Evolutionary conservation across 2,888 invertebrate species (phyloP).

Genomic region (Xestia c-nigrum): DNA sequence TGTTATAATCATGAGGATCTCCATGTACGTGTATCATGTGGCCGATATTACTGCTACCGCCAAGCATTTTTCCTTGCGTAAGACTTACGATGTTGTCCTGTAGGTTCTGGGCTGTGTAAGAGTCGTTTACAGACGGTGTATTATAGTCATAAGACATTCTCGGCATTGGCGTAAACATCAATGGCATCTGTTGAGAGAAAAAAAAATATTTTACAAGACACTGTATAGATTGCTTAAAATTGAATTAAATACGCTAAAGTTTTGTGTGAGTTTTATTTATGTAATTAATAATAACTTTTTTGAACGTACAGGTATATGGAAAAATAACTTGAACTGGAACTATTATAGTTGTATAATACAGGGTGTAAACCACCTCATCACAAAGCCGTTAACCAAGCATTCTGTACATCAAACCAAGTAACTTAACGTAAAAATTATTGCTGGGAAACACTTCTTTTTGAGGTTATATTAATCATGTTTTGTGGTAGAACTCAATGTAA

Average conservation of each 20-base stretch:
- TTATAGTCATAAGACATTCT: slow-evolving; percentile 68
- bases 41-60: slow-evolving; percentile 73
- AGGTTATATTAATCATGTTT: too few species aligned
- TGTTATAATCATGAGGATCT: slow-evolving; percentile 66
- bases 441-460: too few species aligned
- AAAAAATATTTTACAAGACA: neutral
- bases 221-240: too few species aligned
- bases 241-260: neutral
- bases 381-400: too few species aligned
- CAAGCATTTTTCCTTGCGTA: slow-evolving; percentile 75
- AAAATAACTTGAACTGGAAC: neutral
- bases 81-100: slow-evolving; percentile 44
- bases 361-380: too few species aligned
- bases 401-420: too few species aligned
- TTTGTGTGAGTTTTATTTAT: neutral
- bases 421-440: too few species aligned
- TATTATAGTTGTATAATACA: too few species aligned
- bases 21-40: slow-evolving; percentile 70
- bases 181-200: slow-evolving; percentile 66
- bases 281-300: neutral
- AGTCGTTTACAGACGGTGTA: slow-evolving; percentile 66
- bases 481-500: too few species aligned
- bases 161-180: slow-evolving; percentile 66
- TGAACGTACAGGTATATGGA: neutral
- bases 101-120: slow-evolving; percentile 63